phyloP scores from a whole-genome alignment of 2,797 vertebrate species.

The Accipiter fasciatus region DNA sequence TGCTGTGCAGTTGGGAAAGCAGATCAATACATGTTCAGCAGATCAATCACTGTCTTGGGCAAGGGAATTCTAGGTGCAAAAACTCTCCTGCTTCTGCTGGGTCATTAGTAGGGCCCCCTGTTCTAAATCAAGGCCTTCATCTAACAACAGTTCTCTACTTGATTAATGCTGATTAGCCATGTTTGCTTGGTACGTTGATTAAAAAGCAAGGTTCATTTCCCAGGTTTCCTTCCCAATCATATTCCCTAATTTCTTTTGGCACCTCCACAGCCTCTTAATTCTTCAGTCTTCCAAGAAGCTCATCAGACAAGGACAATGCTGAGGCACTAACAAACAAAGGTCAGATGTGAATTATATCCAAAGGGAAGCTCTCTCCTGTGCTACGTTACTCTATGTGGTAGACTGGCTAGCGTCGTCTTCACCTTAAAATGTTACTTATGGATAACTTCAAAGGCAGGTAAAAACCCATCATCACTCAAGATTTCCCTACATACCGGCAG shows the following conservation, averaged over 20 bases:
- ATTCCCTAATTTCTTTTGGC: constrained; percentile 57
- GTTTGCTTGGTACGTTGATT: constrained; percentile 57
- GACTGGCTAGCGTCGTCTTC: background rate
- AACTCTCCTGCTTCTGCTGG: constrained; percentile 14
- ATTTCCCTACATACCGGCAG: background rate
- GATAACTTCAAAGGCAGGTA: background rate
- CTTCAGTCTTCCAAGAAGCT: constrained; percentile 30
- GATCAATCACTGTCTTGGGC: background rate
- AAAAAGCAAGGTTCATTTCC: constrained; percentile 63
- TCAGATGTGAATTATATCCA: background rate
- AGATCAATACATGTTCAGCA: background rate
- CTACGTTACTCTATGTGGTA: background rate
- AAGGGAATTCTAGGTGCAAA: constrained; percentile 26
- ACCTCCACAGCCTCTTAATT: constrained; percentile 45
- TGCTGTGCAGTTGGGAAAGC: background rate
- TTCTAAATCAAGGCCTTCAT: constrained; percentile 49
- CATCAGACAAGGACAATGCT: constrained; percentile 49
- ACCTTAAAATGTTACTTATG: background rate
- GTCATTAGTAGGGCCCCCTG: constrained; percentile 32
- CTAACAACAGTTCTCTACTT: constrained; percentile 54
- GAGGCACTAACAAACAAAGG: constrained; percentile 12
- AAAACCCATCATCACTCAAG: background rate
- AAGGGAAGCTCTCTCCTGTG: background rate
- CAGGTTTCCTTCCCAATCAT: constrained; percentile 66
- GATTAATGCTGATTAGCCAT: constrained; percentile 73